Conservation (phyloP, 2,888 invertebrate genomes). For the Orthonevra nobilis region DNA sequence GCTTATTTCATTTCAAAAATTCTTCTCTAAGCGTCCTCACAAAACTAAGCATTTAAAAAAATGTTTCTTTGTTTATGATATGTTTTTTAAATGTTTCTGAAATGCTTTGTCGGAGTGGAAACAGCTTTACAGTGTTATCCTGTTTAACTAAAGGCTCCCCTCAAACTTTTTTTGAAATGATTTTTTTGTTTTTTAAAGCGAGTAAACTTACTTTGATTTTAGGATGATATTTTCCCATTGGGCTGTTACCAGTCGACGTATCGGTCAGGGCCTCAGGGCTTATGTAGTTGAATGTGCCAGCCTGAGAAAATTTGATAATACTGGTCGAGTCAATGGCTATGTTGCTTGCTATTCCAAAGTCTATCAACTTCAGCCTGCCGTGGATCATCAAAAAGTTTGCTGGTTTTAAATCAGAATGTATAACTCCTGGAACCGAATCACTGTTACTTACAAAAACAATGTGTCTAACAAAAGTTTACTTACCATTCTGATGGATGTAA, state of each 20-base stretch:
- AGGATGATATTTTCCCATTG: slow-evolving; percentile 79
- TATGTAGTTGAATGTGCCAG: slow-evolving; percentile 97
- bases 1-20: too few species aligned
- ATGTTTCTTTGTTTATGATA: too few species aligned
- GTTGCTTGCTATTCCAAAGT: slow-evolving; percentile 97
- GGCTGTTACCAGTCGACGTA: slow-evolving; percentile 81
- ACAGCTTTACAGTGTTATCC: too few species aligned
- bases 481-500: slow-evolving; percentile 92
- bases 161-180: too few species aligned
- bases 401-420: slow-evolving; percentile 98
- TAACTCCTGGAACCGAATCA: slow-evolving; percentile 87
- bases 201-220: slow-evolving; percentile 81
- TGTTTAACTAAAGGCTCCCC: too few species aligned
- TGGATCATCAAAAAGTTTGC: slow-evolving; percentile 95
- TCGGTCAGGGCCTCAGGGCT: slow-evolving; percentile 94
- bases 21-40: too few species aligned
- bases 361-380: slow-evolving; percentile 94
- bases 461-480: not conserved
- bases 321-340: slow-evolving; percentile 94
- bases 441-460: too few species aligned
- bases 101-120: too few species aligned
- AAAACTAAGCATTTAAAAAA: too few species aligned
- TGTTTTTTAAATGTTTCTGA: too few species aligned
- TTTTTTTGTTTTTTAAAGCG: too few species aligned
- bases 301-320: slow-evolving; percentile 89